These are phyloP conservation scores for Peucedramus taeniatus DNA, from an alignment of 2,113 vertebrate genomes.

Conservation along the genomic window DNA sequence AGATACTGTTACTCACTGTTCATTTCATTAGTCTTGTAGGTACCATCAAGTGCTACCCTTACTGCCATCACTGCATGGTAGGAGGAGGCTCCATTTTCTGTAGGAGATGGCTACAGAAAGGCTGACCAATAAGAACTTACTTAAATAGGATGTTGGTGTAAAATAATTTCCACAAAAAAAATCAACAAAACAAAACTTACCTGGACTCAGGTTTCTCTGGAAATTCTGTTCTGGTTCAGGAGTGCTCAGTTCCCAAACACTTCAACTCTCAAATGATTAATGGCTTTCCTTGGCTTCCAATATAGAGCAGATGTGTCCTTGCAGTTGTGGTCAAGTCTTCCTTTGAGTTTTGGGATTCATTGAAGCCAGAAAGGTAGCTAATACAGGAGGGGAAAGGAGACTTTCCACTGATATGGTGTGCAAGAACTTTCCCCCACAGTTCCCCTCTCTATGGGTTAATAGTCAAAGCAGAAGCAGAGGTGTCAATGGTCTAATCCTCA, in stretches of 20 bases:
- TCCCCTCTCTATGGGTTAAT: background rate
- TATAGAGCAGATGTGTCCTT: background rate
- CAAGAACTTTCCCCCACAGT: background rate
- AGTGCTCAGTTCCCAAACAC: background rate
- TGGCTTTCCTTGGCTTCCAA: background rate
- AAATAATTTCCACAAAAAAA: background rate
- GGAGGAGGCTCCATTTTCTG: background rate
- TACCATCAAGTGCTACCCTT: background rate
- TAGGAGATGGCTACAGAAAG: background rate
- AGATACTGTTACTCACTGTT: background rate
- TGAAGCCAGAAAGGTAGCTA: background rate
- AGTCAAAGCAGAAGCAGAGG: background rate
- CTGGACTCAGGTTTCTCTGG: background rate
- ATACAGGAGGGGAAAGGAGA: background rate
- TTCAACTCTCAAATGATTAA: background rate
- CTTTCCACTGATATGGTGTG: accelerated
- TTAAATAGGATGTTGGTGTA: background rate
- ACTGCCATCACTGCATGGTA: background rate
- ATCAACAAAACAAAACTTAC: background rate
- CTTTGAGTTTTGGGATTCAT: background rate
- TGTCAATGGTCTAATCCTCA: background rate
- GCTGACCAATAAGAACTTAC: background rate
- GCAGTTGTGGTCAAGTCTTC: background rate
- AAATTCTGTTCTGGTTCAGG: background rate
- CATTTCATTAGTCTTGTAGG: background rate